Evolutionary conservation across 1,140 invertebrate species (phyloP), one percentile per base, ranked within the genome.

Genomic region (Aphaenogaster ashmeadi): DNA sequence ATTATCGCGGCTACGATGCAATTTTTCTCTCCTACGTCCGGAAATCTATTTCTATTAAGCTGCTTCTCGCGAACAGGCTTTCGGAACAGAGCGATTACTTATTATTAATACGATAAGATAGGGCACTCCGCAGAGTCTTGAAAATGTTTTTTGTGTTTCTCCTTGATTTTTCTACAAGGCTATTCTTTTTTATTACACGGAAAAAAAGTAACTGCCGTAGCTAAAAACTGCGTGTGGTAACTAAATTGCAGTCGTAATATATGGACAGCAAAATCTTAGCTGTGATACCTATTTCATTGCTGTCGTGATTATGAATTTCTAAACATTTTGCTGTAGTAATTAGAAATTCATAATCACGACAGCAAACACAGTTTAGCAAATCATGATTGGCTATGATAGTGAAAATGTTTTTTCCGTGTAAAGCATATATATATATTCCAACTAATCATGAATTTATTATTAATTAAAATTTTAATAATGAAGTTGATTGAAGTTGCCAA

Each of bases 11-110:
- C 66, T 38, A 86, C 88, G 71, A 79, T 67, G 50, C 72, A 44
- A 88, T 89, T 89, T 89, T 89, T 89, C 78, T 89, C 87, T 86
- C 56, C 78, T 38, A 80, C 44, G 77, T 38, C 41, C 60, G 88
- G 72, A 86, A 89, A 86, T 86, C 71, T 88, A 71, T 89, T 89
- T 67, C 62, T 84, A 88, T 86, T 74, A 87, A 62, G 60, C 33
- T 18, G 21, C 33, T 80, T 41, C 62, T 52, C 78, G 44, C 44
- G 44, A 79, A 66, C 41, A 18, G 18, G 3, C 11, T 33, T 66
- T 79, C 60, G 58, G 6, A 66, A 47, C 27, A n/a, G 11, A 67
- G 13, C 50, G 50, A 81, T 81, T 71, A 72, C 21, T 81, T 81
- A 81, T 81, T 71, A 71, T 81, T 81, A 81, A 81, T 81, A 81